phyloP scores from a whole-genome alignment of 1,140 invertebrate species.

The Magallana gigas region DNA sequence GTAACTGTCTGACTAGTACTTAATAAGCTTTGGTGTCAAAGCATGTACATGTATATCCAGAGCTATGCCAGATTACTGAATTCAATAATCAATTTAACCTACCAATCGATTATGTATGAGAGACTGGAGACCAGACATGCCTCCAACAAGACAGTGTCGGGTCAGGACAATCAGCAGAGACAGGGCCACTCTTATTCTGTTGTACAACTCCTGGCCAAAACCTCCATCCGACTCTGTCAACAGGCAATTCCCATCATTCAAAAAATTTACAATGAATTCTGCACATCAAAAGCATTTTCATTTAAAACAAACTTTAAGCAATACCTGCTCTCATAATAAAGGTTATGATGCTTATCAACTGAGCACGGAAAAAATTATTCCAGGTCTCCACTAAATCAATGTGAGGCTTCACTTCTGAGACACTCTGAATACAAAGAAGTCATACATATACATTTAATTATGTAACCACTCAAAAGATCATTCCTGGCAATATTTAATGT shows the following conservation, averaged over 20 bases:
- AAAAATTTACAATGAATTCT: no score
- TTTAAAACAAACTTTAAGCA: not conserved
- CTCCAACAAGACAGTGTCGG: conserved; percentile 76
- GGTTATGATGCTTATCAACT: conserved; percentile 70
- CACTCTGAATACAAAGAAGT: conserved; percentile 65
- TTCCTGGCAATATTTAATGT: not conserved
- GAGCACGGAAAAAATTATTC: conserved; percentile 70
- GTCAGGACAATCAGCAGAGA: conserved; percentile 75
- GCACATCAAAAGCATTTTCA: no score
- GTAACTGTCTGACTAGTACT: no score
- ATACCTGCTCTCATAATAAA: conserved; percentile 64
- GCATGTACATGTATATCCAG: no score
- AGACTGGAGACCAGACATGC: conserved; percentile 74
- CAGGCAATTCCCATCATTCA: not conserved
- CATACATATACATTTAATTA: not conserved
- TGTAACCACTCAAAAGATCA: not conserved
- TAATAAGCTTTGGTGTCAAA: no score
- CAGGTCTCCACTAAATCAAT: conserved; percentile 61
- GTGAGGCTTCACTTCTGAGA: conserved; percentile 68
- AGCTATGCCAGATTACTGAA: no score
- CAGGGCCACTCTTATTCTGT: conserved; percentile 60
- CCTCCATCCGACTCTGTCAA: conserved; percentile 59
- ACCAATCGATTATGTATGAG: conserved; percentile 78
- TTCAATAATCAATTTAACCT: conserved; percentile 58
- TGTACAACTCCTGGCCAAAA: conserved; percentile 66